Evolutionary conservation across 2,113 vertebrate species (phyloP), one percentile per base, ranked within the genome.

Genomic region (Tympanuchus pallidicinctus): DNA sequence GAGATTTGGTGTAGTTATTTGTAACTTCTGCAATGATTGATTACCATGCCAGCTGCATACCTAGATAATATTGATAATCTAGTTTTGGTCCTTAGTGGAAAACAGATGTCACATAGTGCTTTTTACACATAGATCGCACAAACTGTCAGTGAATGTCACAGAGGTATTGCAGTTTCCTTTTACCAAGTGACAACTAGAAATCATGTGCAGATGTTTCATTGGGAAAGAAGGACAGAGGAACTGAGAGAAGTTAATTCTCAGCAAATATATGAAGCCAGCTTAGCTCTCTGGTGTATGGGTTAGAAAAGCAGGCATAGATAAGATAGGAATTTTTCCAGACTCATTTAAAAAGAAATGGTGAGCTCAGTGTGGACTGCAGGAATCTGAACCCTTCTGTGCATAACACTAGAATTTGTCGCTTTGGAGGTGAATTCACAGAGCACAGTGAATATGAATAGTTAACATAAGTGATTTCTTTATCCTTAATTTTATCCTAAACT

Each of bases 301-400:
- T 96, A 69, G 89, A 73, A 93, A 94, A 78, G 25, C 56, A 90
- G 72, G 20, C 88, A 83, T 86, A 92, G 66, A 72, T 57, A 18
- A 81, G 84, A 86, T 27, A 82, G 93, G 74, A 94, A 86, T 70
- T 95, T 80, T 96, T 95, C 81, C 57, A 97, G 89, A 61, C 56
- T 94, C 3, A 56, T 89, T 95, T 91, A n/a, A 75, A 89, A 87
- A 83, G 82, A 67, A 74, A 34, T 86, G 69, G 94, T 95, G 64
- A 96, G 91, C 95, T 96, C 64, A 89, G n/a, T 93, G 93, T 69
- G 88, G 60, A 65, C 92, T 95, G 78, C 80, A 60, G 74, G 86
- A 97, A 95, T 59, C 43, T 92, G 84, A 97, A 95, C 73, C 34
- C 92, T 93, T 94, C 77, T 93, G 74, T 95, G 92, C 93, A 88